Evolutionary conservation across 2,113 vertebrate genomes (phyloP).

Genomic region (Coregonus clupeaformis): DNA sequence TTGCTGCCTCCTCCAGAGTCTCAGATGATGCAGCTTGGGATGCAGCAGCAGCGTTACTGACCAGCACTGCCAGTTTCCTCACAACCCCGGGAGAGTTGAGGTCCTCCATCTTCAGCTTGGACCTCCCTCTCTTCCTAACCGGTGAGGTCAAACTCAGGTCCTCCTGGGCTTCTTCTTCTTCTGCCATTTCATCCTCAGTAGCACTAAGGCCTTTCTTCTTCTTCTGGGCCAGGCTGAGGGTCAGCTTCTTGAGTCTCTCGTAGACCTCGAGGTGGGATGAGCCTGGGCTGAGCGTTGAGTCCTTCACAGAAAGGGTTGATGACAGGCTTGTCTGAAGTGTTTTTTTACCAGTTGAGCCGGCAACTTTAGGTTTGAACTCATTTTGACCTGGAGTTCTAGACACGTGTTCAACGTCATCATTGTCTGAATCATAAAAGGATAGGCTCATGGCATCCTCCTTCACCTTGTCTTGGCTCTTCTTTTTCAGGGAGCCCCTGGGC

Average conservation of each 20-base stretch:
- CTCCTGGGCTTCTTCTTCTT: neutral
- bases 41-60: slow-evolving; percentile 19
- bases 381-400: too few relatives aligned
- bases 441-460: slow-evolving; percentile 28
- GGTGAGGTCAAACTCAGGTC: slow-evolving; percentile 10
- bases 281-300: slow-evolving; percentile 65
- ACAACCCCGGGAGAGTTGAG: slow-evolving; percentile 74
- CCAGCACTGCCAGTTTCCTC: slow-evolving; percentile 69
- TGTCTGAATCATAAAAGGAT: slow-evolving; percentile 30
- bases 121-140: slow-evolving; percentile 56
- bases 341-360: too few relatives aligned
- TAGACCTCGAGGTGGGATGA: slow-evolving; percentile 82
- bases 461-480: slow-evolving; percentile 47
- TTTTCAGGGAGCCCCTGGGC: slow-evolving; percentile 53
- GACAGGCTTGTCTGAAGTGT: too few relatives aligned
- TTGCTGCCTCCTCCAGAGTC: neutral
- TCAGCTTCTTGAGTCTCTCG: slow-evolving; percentile 80
- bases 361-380: too few relatives aligned
- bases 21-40: neutral
- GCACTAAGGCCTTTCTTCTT: slow-evolving; percentile 54
- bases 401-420: slow-evolving; percentile 5
- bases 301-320: slow-evolving; percentile 16
- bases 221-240: slow-evolving; percentile 64
- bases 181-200: slow-evolving; percentile 15
- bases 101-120: slow-evolving; percentile 74